Conservation (phyloP, 2,113 vertebrate species). For the Microcebus tavaratra region DNA sequence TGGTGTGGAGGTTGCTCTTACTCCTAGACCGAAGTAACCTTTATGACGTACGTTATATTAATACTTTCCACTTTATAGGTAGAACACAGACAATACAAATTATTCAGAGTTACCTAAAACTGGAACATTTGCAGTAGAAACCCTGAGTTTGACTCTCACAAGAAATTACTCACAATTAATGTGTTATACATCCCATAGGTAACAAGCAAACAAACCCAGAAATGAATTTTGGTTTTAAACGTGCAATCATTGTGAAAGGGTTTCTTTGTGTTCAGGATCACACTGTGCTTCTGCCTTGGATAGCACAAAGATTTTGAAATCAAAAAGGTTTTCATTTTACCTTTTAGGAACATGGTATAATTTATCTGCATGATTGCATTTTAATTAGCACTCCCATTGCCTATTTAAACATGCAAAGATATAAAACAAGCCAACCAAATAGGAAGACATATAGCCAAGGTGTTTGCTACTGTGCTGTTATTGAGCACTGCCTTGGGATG, state of each 20-base stretch:
- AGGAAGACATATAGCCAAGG: conserved; percentile 66
- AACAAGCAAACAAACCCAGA: neutral
- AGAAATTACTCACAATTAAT: conserved; percentile 51
- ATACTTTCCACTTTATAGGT: neutral
- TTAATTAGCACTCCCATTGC: conserved; percentile 71
- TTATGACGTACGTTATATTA: neutral
- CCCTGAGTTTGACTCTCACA: neutral
- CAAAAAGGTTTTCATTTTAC: conserved; percentile 72
- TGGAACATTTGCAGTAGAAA: conserved; percentile 40
- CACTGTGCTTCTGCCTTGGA: conserved; percentile 63
- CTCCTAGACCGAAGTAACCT: neutral
- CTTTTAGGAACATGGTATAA: conserved; percentile 73
- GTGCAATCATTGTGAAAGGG: neutral
- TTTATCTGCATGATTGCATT: conserved; percentile 75
- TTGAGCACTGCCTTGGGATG: conserved; percentile 56
- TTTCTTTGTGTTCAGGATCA: conserved; percentile 64
- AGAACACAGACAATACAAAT: neutral
- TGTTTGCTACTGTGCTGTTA: conserved; percentile 43
- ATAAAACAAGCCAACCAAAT: conserved; percentile 75
- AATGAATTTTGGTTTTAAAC: conserved; percentile 55
- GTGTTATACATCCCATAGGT: neutral
- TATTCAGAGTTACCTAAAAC: neutral
- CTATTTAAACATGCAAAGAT: conserved; percentile 55
- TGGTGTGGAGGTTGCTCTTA: neutral
- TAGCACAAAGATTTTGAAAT: conserved; percentile 70